Evolutionary conservation across 2,888 invertebrate species (phyloP).

Genomic region (Drosophila rellima): DNA sequence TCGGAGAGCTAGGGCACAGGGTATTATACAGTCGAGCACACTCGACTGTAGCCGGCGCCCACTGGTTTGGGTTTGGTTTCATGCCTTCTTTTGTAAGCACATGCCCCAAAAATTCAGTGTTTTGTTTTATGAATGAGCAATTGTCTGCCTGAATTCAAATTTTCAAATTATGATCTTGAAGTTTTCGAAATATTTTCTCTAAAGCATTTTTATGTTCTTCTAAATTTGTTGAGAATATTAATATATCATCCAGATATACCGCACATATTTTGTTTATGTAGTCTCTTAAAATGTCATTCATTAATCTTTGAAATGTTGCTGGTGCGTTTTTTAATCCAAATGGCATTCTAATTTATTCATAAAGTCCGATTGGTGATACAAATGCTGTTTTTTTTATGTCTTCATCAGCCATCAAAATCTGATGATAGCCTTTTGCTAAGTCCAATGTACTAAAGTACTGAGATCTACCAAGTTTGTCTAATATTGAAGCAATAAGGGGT

Average conservation of each 20-base stretch:
- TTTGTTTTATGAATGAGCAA: not conserved
- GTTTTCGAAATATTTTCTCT: too few relatives aligned
- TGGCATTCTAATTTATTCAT: not conserved
- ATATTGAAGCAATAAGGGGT: not conserved
- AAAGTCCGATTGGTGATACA: not conserved
- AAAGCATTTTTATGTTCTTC: not conserved
- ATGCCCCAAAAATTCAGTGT: not conserved
- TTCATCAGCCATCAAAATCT: not conserved
- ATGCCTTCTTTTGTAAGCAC: not conserved
- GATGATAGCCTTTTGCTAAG: not conserved
- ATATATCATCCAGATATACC: not conserved
- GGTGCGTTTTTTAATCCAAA: slow-evolving; percentile 4
- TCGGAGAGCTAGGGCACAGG: too few relatives aligned
- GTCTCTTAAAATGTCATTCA: not conserved
- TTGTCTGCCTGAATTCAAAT: too few relatives aligned
- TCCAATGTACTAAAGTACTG: not conserved
- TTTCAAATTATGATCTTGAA: too few relatives aligned
- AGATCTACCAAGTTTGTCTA: not conserved
- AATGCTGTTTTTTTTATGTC: too few relatives aligned
- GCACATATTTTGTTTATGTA: not conserved
- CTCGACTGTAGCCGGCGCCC: too few relatives aligned
- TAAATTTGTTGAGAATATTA: not conserved
- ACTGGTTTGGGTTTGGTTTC: not conserved
- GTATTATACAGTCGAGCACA: too few relatives aligned
- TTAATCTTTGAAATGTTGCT: not conserved